Conservation (phyloP, 2,888 invertebrate genomes). For the Pyrochroa serraticornis region DNA sequence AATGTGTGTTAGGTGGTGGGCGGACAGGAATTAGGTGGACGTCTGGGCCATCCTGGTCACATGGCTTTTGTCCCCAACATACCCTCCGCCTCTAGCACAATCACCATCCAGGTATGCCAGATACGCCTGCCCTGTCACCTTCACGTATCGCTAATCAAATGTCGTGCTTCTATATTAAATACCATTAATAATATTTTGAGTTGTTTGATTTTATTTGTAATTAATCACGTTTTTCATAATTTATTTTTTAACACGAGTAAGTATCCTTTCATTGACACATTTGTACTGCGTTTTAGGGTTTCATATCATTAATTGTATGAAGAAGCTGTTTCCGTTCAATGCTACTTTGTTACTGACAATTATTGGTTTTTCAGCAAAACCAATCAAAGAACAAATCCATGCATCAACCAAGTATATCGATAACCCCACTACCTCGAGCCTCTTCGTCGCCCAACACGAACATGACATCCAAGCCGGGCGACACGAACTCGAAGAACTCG, state of each 20-base stretch:
- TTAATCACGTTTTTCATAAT: not conserved
- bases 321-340: not conserved
- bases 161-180: constrained; percentile 1
- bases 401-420: constrained; percentile 88
- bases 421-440: constrained; percentile 73
- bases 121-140: constrained; percentile 25
- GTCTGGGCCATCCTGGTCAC: constrained; percentile 61
- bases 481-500: constrained; percentile 72
- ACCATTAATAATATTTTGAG: not conserved
- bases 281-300: not conserved
- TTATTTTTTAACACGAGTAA: not conserved
- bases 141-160: not conserved
- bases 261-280: not conserved
- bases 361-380: constrained; percentile 18
- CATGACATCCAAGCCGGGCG: constrained; percentile 57
- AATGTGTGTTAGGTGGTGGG: constrained; percentile 61
- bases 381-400: constrained; percentile 51
- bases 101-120: constrained; percentile 58
- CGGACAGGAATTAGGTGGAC: constrained; percentile 57
- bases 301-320: not conserved
- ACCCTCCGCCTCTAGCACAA: constrained; percentile 57
- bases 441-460: constrained; percentile 55
- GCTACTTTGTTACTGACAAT: not conserved
- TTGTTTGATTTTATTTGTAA: not conserved
- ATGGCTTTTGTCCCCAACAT: constrained; percentile 63